Evolutionary conservation across 2,113 vertebrate species (phyloP), one percentile per base, ranked within the genome.

Genomic region (Plectropomus leopardus): DNA sequence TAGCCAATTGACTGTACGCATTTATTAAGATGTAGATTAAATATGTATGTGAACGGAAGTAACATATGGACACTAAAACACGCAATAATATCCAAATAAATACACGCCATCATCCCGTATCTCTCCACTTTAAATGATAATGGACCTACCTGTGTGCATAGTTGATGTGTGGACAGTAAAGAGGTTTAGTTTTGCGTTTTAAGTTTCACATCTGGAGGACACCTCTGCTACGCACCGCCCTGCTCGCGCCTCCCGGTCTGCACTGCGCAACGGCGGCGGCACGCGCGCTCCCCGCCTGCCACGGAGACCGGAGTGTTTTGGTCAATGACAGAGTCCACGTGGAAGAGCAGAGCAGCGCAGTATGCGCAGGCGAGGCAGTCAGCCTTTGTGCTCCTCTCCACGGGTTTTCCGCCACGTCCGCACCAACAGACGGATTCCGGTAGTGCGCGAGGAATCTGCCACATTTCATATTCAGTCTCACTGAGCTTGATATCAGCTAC

Each of bases 271-370:
- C 78, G 51, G 73, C 86, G 59, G 60, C 60, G 23, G 57, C 80
- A 28, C 32, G 51, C 76, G 51, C 72, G 64, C 73, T n/a, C 80
- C 83, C 34, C 2, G 32, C 45, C 78, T 78, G 78, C 85, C 88
- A 82, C 75, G 82, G 71, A 72, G 78, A 74, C 59, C 66, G 36
- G 47, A 36, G 34, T 92, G 88, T 92, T 93, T 77, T 87, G 90
- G 83, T 89, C 73, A 78, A 88, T 92, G 68, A 91, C 90, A 76
- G 90, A 78, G 78, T 93, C 89, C 93, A 94, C 93, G 93, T 94
- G 93, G 93, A 94, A 72, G 71, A n/a, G 1, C 53, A 1, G 42
- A 54, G 48, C 55, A 80, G 23, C 8, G 79, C n/a, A 73, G 86
- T 54, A 5, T 87, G 86, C 78, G 86, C 75, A 54, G 11, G 23